Conservation (phyloP, 2,113 vertebrate genomes). For the Hippolais icterina region DNA sequence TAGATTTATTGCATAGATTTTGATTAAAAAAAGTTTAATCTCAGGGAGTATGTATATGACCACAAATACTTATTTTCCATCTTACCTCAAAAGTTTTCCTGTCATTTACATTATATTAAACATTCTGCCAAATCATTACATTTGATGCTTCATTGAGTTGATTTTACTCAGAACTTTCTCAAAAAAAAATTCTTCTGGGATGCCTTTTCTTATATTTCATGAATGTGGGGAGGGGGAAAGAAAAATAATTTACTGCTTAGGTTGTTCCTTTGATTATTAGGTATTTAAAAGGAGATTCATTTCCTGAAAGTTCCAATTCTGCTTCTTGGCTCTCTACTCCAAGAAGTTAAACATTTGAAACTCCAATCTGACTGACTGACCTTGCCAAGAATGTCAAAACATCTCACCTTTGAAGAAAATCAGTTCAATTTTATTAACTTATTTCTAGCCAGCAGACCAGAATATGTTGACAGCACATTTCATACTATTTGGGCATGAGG, state of each 20-base stretch:
- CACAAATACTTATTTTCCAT: not conserved
- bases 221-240: not conserved
- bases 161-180: not conserved
- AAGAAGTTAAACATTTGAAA: not conserved
- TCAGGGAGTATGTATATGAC: not conserved
- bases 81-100: not conserved
- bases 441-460: not conserved
- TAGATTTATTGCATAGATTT: not conserved
- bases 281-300: not conserved
- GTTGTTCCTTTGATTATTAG: not conserved
- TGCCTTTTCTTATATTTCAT: not conserved
- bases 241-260: not conserved
- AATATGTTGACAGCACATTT: not conserved
- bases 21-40: not conserved
- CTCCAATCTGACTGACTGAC: not conserved
- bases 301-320: not conserved
- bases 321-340: not conserved
- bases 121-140: not conserved
- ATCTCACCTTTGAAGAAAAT: slow-evolving; percentile 9
- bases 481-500: not conserved
- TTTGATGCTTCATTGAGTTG: not conserved
- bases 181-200: not conserved
- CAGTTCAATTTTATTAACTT: not conserved
- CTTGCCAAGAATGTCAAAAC: not conserved
- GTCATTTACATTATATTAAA: not conserved